Evolutionary conservation across 2,113 vertebrate species (phyloP).

Genomic region (Anas platyrhynchos): DNA sequence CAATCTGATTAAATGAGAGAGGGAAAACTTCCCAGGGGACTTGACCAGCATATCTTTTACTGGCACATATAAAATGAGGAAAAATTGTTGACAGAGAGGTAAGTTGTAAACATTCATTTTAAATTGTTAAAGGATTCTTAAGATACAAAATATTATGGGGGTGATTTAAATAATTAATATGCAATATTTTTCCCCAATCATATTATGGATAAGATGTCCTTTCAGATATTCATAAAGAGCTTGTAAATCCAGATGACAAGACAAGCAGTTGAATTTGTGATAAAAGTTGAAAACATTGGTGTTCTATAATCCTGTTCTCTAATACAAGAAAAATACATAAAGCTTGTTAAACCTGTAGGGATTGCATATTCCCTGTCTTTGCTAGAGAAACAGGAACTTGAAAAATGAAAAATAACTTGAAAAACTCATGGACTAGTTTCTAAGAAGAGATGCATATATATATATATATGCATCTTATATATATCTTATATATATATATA

Average conservation of each 20-base stretch:
- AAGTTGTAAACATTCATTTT: conserved; percentile 1
- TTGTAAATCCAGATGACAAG: neutral
- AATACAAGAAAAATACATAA: conserved; percentile 27
- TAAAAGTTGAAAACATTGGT: neutral
- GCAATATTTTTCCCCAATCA: neutral
- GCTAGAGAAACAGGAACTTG: neutral
- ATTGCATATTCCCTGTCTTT: neutral
- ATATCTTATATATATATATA: too few species aligned
- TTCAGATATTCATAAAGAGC: neutral
- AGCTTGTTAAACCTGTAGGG: neutral
- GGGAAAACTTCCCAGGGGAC: neutral
- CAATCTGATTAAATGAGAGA: conserved; percentile 8
- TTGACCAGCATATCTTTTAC: neutral
- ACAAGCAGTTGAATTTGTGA: neutral
- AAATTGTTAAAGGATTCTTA: neutral
- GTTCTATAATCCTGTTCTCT: neutral
- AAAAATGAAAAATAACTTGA: neutral
- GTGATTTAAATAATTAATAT: neutral
- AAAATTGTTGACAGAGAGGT: neutral
- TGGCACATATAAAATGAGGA: neutral
- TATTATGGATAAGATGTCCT: neutral
- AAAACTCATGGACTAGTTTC: neutral
- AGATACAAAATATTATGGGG: neutral
- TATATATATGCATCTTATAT: too few species aligned
- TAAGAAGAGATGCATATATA: neutral